Evolutionary conservation across 2,888 invertebrate species (phyloP).

Genomic region (Cantharis rufa): DNA sequence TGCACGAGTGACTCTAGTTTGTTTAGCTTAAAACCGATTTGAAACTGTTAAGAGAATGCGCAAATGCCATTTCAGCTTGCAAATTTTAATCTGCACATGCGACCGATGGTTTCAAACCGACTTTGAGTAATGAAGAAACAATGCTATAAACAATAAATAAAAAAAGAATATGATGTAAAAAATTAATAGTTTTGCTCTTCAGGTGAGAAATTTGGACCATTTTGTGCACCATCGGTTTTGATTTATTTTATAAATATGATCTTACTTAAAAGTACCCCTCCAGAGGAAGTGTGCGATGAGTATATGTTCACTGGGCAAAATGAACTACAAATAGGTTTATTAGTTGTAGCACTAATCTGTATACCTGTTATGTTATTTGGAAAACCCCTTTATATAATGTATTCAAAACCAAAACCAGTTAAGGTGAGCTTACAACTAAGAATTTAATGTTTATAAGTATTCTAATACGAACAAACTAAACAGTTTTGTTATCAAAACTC

Average conservation of each 20-base stretch:
- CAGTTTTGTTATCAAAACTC: no score
- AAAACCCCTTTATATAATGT: constrained; percentile 85
- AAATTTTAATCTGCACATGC: no score
- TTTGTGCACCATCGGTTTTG: constrained; percentile 94
- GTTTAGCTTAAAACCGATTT: no score
- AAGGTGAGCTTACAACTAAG: constrained; percentile 25
- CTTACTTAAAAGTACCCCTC: constrained; percentile 72
- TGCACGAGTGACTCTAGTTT: no score
- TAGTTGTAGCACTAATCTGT: constrained; percentile 80
- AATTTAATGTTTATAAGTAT: not conserved
- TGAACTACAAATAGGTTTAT: constrained; percentile 76
- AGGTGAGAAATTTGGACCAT: constrained; percentile 44
- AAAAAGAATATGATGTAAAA: no score
- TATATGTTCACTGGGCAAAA: constrained; percentile 75
- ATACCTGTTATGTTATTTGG: constrained; percentile 93
- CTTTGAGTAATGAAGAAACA: no score
- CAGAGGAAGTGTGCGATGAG: constrained; percentile 60
- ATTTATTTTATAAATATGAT: constrained; percentile 99
- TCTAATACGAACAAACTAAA: no score
- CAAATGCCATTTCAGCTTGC: no score
- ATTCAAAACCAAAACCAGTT: constrained; percentile 39
- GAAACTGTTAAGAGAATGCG: no score
- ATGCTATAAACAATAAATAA: no score
- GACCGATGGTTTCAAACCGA: no score
- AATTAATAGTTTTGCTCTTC: constrained; percentile 10